Evolutionary conservation across 2,888 invertebrate species (phyloP).

Genomic region (Rhyacophila evoluta): DNA sequence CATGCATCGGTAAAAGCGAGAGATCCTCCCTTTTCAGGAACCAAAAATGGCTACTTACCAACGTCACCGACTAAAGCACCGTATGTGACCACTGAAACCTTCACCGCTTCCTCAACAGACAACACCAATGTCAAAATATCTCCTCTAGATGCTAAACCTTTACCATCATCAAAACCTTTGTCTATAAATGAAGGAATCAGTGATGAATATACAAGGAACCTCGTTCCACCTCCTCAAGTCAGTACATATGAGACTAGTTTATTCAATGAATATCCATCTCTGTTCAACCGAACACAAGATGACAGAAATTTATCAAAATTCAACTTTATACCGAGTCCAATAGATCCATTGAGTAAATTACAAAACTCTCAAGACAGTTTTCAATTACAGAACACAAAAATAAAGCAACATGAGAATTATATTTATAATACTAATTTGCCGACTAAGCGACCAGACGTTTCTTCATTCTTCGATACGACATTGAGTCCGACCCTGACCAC

Average conservation of each 20-base stretch:
- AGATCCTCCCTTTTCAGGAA: constrained; percentile 63
- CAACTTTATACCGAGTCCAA: constrained; percentile 66
- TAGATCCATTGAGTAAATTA: constrained; percentile 64
- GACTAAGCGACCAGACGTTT: constrained; percentile 46
- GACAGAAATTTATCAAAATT: constrained; percentile 49
- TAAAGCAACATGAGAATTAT: constrained; percentile 35
- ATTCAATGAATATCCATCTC: constrained; percentile 59
- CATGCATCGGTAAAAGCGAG: constrained; percentile 70
- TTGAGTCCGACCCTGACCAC: constrained; percentile 39
- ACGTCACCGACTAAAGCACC: constrained; percentile 61
- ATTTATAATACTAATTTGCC: constrained; percentile 42
- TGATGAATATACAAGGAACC: constrained; percentile 64
- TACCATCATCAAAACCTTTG: constrained; percentile 55
- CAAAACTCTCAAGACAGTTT: constrained; percentile 35
- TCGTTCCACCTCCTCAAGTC: constrained; percentile 64
- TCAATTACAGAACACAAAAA: constrained; percentile 36
- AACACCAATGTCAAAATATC: constrained; percentile 60
- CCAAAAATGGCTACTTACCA: constrained; percentile 65
- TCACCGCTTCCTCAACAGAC: constrained; percentile 61
- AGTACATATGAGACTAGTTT: constrained; percentile 31
- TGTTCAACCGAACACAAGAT: constrained; percentile 23
- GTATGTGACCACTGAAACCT: constrained; percentile 57
- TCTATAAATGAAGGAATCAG: constrained; percentile 58
- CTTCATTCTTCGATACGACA: constrained; percentile 53
- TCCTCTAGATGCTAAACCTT: constrained; percentile 56